These are phyloP conservation scores for Psilopogon haemacephalus DNA, from an alignment of 2,113 vertebrate genomes.

Conservation along the genomic window DNA sequence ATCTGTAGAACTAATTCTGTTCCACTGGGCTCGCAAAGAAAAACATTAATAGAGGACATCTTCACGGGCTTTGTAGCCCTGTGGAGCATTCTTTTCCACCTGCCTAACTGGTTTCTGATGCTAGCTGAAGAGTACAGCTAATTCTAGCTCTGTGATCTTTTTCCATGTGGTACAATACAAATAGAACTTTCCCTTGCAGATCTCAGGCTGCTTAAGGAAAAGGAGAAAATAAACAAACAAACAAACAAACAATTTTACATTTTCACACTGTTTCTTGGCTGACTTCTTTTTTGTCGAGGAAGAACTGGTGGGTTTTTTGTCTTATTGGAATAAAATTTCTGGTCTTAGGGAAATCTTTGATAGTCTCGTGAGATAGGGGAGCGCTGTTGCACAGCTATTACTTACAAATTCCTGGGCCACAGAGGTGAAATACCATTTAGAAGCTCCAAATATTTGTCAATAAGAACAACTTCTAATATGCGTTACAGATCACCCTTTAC, in stretches of 20 bases:
- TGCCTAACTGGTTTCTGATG: background rate
- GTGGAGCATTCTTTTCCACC: background rate
- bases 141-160: background rate
- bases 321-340: background rate
- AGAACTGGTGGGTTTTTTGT: background rate
- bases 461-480: background rate
- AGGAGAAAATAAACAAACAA: background rate
- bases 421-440: background rate
- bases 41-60: background rate
- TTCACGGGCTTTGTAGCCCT: background rate
- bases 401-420: background rate
- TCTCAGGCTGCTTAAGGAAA: background rate
- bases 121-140: background rate
- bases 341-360: background rate
- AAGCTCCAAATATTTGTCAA: background rate
- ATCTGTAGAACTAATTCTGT: background rate
- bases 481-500: background rate
- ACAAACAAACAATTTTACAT: background rate
- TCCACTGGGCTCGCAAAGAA: background rate
- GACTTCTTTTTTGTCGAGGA: background rate
- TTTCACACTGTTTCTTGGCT: background rate
- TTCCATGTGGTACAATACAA: rapidly evolving
- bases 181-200: background rate
- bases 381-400: background rate
- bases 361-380: background rate